Evolutionary conservation across 1,140 invertebrate species (phyloP).

Genomic region (Bombus ignitus): DNA sequence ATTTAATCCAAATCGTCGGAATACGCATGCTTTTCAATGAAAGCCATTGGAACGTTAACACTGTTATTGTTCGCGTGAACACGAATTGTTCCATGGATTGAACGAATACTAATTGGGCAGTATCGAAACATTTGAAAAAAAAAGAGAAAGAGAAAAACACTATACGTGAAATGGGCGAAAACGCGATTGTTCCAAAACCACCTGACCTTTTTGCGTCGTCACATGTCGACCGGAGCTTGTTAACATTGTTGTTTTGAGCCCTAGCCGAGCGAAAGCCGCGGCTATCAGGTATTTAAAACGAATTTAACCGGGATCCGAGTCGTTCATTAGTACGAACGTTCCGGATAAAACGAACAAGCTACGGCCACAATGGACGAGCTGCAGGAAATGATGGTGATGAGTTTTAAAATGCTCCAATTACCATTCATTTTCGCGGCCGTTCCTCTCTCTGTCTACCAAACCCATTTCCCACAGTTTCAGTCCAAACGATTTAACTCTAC

Average conservation of each 20-base stretch:
- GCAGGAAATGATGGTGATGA: conserved; percentile 66
- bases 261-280: conserved; percentile 16
- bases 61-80: background rate
- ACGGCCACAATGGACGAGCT: conserved; percentile 44
- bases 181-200: conserved; percentile 8
- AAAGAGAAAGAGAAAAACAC: background rate
- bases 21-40: background rate
- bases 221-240: conserved; percentile 15
- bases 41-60: background rate
- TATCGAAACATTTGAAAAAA: background rate
- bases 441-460: background rate
- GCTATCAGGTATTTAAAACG: conserved; percentile 67
- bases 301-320: conserved; percentile 53
- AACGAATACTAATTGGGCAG: conserved; percentile 11
- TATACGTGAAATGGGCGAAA: background rate
- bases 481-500: conserved; percentile 26
- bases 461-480: conserved; percentile 9
- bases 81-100: background rate
- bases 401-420: conserved; percentile 71
- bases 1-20: background rate
- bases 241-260: conserved; percentile 49
- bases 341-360: conserved; percentile 47
- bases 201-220: conserved; percentile 43
- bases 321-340: conserved; percentile 53
- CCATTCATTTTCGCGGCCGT: conserved; percentile 44